Conservation (phyloP, 2,888 invertebrate species). For the Leptarthrus brevirostris region DNA sequence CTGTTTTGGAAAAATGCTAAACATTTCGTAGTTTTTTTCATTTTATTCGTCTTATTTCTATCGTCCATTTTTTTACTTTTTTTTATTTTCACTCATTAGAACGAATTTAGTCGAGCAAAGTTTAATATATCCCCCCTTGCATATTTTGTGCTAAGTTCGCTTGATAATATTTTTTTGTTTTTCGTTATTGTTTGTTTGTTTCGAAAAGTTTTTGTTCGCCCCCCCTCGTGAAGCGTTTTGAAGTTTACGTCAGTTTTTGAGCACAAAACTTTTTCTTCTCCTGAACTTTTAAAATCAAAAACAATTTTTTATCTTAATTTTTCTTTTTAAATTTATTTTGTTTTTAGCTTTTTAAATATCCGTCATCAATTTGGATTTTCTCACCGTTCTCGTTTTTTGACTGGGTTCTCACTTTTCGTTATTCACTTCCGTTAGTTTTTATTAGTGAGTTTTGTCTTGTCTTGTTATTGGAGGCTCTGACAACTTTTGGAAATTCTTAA, state of each 20-base stretch:
- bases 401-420: constrained; percentile 10
- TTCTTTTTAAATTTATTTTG: constrained; percentile 1
- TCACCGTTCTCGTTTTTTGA: constrained; percentile 38
- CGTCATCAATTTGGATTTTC: constrained; percentile 14
- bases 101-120: constrained; percentile 25
- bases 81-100: constrained; percentile 34
- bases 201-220: neutral
- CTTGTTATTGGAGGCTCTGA: constrained; percentile 43
- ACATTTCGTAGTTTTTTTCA: constrained; percentile 45
- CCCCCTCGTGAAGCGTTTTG: constrained; percentile 21
- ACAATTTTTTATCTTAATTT: constrained; percentile 5
- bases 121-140: constrained; percentile 23
- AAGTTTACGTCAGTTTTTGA: constrained; percentile 9
- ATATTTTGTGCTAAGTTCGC: constrained; percentile 40
- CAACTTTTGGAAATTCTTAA: constrained; percentile 35
- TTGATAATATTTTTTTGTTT: constrained; percentile 7
- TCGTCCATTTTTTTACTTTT: constrained; percentile 36
- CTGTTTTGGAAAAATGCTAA: constrained; percentile 37
- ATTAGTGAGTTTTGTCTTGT: constrained; percentile 41
- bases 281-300: constrained; percentile 5
- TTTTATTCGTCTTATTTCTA: constrained; percentile 42
- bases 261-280: constrained; percentile 14
- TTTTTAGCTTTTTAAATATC: constrained; percentile 21
- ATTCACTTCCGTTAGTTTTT: constrained; percentile 38
- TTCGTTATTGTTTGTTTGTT: constrained; percentile 10